Evolutionary conservation across 2,113 vertebrate species (phyloP).

Genomic region (Phyllopteryx taeniolatus): DNA sequence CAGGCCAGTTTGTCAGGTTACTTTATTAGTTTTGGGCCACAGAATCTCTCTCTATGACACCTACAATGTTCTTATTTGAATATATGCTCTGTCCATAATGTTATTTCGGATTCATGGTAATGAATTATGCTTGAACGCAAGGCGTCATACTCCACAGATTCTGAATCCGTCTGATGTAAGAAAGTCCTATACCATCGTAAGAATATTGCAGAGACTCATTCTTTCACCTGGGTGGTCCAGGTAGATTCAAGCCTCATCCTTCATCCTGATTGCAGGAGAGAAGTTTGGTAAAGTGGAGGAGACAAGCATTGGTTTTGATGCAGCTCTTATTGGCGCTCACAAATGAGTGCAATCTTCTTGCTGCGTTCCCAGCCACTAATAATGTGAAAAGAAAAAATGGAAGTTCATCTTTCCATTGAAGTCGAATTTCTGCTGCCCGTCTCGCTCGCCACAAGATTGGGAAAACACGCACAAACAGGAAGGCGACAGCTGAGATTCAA

Average conservation of each 20-base stretch:
- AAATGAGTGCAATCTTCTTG: no score
- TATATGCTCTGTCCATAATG: neutral
- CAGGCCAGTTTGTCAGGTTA: neutral
- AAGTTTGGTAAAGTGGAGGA: neutral
- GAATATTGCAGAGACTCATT: conserved; percentile 24
- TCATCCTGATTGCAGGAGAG: conserved; percentile 11
- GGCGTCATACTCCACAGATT: neutral
- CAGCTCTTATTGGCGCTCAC: no score
- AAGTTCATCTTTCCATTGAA: no score
- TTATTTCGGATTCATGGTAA: neutral
- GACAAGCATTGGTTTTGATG: neutral
- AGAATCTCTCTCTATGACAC: neutral
- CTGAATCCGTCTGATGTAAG: conserved; percentile 30
- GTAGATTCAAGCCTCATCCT: conserved; percentile 38
- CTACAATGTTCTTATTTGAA: neutral
- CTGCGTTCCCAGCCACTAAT: no score
- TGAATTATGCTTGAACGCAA: neutral
- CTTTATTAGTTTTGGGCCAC: neutral
- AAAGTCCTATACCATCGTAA: conserved; percentile 19
- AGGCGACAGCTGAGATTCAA: no score
- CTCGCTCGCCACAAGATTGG: no score
- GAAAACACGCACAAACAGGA: no score
- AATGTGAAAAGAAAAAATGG: no score
- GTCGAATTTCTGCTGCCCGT: no score
- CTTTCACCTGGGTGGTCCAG: conserved; percentile 49